Evolutionary conservation across 2,113 vertebrate species (phyloP).

Genomic region (Rhineura floridana): DNA sequence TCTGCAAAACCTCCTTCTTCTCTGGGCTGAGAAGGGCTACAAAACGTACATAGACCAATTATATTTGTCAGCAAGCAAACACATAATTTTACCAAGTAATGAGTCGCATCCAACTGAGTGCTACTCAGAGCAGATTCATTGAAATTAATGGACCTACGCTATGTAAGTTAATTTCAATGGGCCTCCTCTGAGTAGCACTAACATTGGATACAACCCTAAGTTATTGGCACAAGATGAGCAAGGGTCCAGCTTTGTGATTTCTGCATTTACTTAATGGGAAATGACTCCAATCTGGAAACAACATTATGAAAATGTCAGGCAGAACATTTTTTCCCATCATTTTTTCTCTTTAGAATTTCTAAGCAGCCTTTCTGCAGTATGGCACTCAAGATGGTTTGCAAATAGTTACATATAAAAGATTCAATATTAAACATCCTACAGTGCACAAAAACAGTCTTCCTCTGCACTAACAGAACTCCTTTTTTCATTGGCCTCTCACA

Average conservation of each 20-base stretch:
- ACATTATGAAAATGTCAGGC: not conserved
- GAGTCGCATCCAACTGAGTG: no score
- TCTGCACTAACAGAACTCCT: not conserved
- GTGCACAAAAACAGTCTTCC: not conserved
- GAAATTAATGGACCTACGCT: no score
- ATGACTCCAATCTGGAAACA: not conserved
- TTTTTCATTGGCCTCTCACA: not conserved
- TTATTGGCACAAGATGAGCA: no score
- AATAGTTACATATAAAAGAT: not conserved
- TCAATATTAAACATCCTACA: not conserved
- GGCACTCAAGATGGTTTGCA: not conserved
- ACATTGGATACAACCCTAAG: no score
- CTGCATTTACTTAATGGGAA: not conserved
- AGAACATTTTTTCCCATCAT: no score
- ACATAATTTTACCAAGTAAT: not conserved
- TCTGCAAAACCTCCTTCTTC: constrained; percentile 89
- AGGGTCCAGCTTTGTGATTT: not conserved
- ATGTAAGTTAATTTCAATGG: no score
- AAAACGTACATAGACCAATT: not conserved
- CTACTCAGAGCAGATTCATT: no score
- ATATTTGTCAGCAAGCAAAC: not conserved
- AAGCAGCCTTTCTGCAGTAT: not conserved
- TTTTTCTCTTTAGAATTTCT: not conserved
- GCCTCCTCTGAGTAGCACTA: no score
- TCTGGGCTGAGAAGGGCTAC: constrained; percentile 91